Base-by-base conservation (phyloP, 1,140 invertebrate species). In the Fragariocoptes setiger region DNA sequence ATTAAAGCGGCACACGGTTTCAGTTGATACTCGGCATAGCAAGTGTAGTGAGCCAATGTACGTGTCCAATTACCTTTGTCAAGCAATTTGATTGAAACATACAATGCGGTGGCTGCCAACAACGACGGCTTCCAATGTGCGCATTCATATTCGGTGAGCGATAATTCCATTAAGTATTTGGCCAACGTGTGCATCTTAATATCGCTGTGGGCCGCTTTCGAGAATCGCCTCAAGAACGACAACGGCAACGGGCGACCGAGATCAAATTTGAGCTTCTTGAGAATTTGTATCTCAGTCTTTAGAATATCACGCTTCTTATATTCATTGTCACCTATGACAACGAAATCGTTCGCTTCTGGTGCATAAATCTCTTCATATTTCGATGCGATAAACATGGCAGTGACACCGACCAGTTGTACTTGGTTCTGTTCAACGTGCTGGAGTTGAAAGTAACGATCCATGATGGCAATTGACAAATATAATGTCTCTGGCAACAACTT, bases 301-400 rank as follows among this genome's bases (percentile, higher is more conserved):
- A 47, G 35, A 21, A 47, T 47, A 4, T 47, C 46, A 5, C 17
- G 16, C 22, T 47, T 47, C 4, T 18, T 21, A 25, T 47, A 47
- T 4, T 42, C 14, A 4, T 39, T 22, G 21, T 47, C 43, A 42
- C 43, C 42, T 35, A 47, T 31, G 14, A 4, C 18, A 16, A 47
- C 37, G 40, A 47, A 90, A 54, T 92, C 82, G 4, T 66, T 60
- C 31, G 95, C 67, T 62, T 92, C 90, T 2, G 88, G 88, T 39
- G 90, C 86, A 60, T 95, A 97, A 37, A 97, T 90, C 65, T 97
- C 88, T 66, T 97, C 90, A 35, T 76, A 64, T 66, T 97, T 97
- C 12, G 83, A 71, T 19, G 86, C 85, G 47, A 97, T 75, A 54
- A 94, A 88, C 22, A 97, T 60, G 50, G 79, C 78, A 4, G 86